These are phyloP conservation scores for Semicossyphus pulcher DNA, from an alignment of 2,113 vertebrate species.

Conservation along the genomic window DNA sequence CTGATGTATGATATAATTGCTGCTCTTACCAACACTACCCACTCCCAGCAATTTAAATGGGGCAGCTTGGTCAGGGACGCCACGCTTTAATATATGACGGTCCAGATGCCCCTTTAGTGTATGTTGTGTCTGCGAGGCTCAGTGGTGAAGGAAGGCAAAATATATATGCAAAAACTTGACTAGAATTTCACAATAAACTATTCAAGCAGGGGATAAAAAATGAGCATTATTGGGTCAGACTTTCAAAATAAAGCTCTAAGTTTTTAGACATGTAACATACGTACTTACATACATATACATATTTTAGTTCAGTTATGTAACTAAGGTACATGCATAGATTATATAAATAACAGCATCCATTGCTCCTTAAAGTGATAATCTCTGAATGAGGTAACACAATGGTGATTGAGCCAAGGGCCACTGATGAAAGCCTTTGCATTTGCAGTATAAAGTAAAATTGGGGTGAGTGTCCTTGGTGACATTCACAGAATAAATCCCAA, in stretches of 20 bases:
- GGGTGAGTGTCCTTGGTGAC: too few relatives aligned
- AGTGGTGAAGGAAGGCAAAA: background rate
- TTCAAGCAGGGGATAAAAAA: background rate
- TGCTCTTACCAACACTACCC: conserved; percentile 2
- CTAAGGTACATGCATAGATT: too few relatives aligned
- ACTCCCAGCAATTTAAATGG: background rate
- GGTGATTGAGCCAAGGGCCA: too few relatives aligned
- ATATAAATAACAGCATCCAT: too few relatives aligned
- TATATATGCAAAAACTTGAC: background rate
- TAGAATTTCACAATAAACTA: background rate
- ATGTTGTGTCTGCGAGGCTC: background rate
- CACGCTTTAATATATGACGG: background rate
- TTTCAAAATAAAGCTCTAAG: background rate
- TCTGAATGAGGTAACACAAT: too few relatives aligned
- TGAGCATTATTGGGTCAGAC: background rate
- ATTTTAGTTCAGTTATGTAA: too few relatives aligned
- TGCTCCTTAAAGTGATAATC: too few relatives aligned
- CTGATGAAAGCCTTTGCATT: too few relatives aligned
- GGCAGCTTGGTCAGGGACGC: background rate
- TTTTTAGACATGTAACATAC: background rate
- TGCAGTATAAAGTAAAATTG: too few relatives aligned
- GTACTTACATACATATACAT: too few relatives aligned
- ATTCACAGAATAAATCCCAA: too few relatives aligned
- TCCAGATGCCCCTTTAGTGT: background rate
- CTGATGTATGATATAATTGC: conserved; percentile 11